A percentile compares a stretch with the other conserved stretches of the same genome.
These are phyloP conservation scores for Sphyrna mokarran DNA, from an alignment of 2,113 vertebrate species.

Conservation along the genomic window DNA sequence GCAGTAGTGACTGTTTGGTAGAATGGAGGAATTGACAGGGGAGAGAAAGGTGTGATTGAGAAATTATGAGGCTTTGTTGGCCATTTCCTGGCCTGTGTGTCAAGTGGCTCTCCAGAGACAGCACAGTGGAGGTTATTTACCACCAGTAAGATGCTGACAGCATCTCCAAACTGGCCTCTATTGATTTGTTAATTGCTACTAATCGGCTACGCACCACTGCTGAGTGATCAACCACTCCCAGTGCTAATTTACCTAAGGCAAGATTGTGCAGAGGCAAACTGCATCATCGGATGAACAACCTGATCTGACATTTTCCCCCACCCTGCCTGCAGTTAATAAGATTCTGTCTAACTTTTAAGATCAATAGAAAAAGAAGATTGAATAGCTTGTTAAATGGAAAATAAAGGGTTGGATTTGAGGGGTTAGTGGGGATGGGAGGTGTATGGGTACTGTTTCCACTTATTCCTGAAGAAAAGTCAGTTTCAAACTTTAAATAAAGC, in stretches of 20 bases:
- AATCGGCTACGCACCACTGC: neutral
- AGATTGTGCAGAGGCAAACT: neutral
- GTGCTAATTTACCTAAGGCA: neutral
- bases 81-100: neutral
- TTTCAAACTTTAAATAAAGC: too few species aligned
- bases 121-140: too few species aligned
- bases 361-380: neutral
- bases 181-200: neutral
- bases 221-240: neutral
- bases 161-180: neutral
- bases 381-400: neutral
- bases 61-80: neutral
- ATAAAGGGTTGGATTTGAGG: neutral
- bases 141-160: too few species aligned
- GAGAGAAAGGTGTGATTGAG: neutral
- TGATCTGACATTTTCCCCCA: neutral
- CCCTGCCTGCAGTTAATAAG: neutral
- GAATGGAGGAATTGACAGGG: neutral
- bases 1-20: too few species aligned
- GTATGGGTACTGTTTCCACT: too few species aligned
- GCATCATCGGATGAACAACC: too few species aligned
- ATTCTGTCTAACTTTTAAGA: neutral
- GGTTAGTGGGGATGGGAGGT: too few species aligned
- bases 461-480: too few species aligned
- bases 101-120: neutral